Evolutionary conservation across 2,113 vertebrate genomes (phyloP).

Genomic region (Indri indri): DNA sequence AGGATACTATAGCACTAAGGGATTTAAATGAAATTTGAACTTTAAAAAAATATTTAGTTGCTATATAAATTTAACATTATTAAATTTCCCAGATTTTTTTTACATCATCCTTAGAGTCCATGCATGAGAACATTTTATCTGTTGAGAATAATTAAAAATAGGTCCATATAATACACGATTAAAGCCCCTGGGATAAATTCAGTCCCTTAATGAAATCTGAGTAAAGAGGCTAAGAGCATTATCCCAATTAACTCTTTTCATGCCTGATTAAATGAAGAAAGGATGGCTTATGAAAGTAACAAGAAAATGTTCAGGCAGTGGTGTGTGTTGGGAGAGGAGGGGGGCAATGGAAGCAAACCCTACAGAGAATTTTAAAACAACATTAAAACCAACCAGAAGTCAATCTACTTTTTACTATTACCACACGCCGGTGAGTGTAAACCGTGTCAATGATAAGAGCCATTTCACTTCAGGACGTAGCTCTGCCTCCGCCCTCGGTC

Average conservation of each 20-base stretch:
- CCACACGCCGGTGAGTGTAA: neutral
- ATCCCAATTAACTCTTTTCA: neutral
- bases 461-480: neutral
- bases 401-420: neutral
- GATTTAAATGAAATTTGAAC: neutral
- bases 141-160: neutral
- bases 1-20: neutral
- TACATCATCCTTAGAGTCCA: neutral
- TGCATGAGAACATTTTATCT: neutral
- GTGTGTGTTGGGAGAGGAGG: neutral
- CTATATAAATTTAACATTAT: neutral
- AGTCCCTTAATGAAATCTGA: neutral
- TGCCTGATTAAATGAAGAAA: neutral
- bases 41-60: neutral
- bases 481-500: neutral
- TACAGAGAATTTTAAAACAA: neutral
- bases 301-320: neutral
- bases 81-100: neutral
- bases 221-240: neutral
- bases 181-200: neutral
- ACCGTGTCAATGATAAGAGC: neutral
- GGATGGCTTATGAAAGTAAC: neutral
- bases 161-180: neutral
- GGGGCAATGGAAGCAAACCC: neutral
- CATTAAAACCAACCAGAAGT: neutral